phyloP scores from a whole-genome alignment of 2,888 invertebrate species.

The Ornithoptera priamus region DNA sequence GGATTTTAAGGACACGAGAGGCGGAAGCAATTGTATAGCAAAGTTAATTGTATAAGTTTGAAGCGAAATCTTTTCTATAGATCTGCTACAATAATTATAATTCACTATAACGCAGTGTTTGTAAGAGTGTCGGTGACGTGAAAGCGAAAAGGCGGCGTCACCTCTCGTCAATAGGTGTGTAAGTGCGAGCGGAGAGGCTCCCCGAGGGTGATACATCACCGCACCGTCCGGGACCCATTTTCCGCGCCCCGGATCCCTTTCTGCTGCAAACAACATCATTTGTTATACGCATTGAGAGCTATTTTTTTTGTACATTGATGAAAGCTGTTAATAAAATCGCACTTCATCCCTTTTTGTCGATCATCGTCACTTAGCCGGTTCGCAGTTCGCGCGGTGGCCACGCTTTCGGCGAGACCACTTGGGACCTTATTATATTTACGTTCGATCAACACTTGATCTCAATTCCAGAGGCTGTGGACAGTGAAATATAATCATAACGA shows the following conservation, averaged over 20 bases:
- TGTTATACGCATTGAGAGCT: slow-evolving; percentile 71
- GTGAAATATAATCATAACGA: too few relatives aligned
- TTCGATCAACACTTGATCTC: too few relatives aligned
- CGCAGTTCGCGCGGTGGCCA: slow-evolving; percentile 45
- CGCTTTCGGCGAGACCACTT: slow-evolving; percentile 19
- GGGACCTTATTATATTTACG: slow-evolving; percentile 5
- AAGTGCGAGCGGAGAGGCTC: slow-evolving; percentile 42
- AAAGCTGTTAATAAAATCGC: slow-evolving; percentile 78
- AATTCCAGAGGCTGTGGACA: too few relatives aligned
- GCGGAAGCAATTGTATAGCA: too few relatives aligned
- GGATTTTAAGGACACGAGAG: too few relatives aligned
- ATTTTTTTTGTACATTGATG: slow-evolving; percentile 66
- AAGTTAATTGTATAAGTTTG: too few relatives aligned
- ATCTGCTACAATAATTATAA: slow-evolving; percentile 10
- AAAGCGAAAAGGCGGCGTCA: slow-evolving; percentile 48
- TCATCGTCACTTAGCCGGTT: slow-evolving; percentile 76
- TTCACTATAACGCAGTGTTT: not conserved
- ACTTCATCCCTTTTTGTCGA: slow-evolving; percentile 78
- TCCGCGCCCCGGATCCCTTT: slow-evolving; percentile 49
- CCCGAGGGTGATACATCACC: slow-evolving; percentile 55
- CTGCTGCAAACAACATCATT: slow-evolving; percentile 75
- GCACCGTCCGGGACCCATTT: slow-evolving; percentile 46
- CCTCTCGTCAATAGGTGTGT: slow-evolving; percentile 57
- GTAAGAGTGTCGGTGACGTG: slow-evolving; percentile 20
- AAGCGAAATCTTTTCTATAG: too few relatives aligned